Percentiles rank a stretch among this genome's conserved stretches.
Conservation (phyloP, 2,113 vertebrate genomes). For the Xenopus laevis region DNA sequence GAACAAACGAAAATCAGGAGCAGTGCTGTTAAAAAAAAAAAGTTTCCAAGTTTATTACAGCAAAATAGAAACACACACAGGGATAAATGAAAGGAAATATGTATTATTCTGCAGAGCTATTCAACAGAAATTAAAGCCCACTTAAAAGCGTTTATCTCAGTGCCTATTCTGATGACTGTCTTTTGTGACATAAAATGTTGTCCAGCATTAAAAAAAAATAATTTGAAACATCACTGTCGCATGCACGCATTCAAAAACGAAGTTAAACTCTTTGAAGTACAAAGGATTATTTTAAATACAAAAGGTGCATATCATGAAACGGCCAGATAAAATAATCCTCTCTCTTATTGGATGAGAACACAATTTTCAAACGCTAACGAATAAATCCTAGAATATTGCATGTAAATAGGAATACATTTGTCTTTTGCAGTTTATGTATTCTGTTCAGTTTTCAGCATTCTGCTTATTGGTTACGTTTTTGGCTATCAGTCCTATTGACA, state of each 20-base stretch:
- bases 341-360: not conserved
- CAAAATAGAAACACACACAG: constrained; percentile 44
- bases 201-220: constrained; percentile 24
- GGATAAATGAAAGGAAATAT: constrained; percentile 45
- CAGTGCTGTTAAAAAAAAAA: constrained; percentile 29
- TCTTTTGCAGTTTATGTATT: too few species aligned
- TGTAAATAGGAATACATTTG: not conserved
- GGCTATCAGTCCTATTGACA: too few species aligned
- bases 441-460: too few species aligned
- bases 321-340: constrained; percentile 12
- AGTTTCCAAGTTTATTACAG: constrained; percentile 44
- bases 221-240: constrained; percentile 14
- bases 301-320: constrained; percentile 18
- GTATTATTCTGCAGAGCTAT: constrained; percentile 37
- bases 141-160: constrained; percentile 42
- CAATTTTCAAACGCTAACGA: not conserved
- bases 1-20: constrained; percentile 39
- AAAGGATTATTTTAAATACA: constrained; percentile 4
- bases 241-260: constrained; percentile 12
- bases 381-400: constrained; percentile 5
- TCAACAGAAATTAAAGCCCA: constrained; percentile 38
- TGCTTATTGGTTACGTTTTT: too few species aligned
- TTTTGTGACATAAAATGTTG: constrained; percentile 33
- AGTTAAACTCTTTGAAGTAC: constrained; percentile 15
- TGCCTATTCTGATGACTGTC: constrained; percentile 35